Base-by-base conservation (phyloP, 1,140 invertebrate species). In the Drosophila leontia region DNA sequence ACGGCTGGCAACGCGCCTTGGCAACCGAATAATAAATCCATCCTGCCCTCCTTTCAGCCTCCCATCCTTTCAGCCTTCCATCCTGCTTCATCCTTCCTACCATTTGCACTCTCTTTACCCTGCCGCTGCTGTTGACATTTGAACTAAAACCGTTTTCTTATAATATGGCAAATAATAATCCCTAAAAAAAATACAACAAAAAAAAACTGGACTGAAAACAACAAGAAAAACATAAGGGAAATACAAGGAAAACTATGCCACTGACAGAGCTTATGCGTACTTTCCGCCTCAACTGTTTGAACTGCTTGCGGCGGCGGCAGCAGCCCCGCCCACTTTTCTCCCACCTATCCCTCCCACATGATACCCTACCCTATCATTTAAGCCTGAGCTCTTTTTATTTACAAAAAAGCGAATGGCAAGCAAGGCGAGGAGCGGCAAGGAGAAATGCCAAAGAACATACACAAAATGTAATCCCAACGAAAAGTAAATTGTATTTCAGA, bases 81-180 rank as follows among this genome's bases (percentile, higher is more conserved):
- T 29, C 26, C 26, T 29, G 26, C 26, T 6, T 11, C 29, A 15
- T 29, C 23, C 23, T 32, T 7, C 61, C 41, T 23, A 9, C 39
- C 39, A 47, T 50, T 47, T 37, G 23, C 17, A 32, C 50, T 12
- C 7, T 17, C 44, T 37, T 41, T 39, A 7, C n/a, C n/a, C 26
- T 7, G 9, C 29, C 11, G 11, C 45, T 26, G 84, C 80, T 87
- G 84, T 87, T 87, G 84, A 87, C 84, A 87, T 87, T 87, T 87
- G 84, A 87, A 87, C 84, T 87, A 88, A 87, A 84, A 77, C 84
- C 85, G 84, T 88, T 87, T 86, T 90, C 84, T 75, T 87, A 80
- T 84, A 87, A 84, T 87, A 87, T 87, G 80, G 84, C 84, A 88
- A 88, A 88, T 84, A 87, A 87, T 87, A 88, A 87, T 88, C 84